phyloP scores from a whole-genome alignment of 2,113 vertebrate genomes.

The Fulmarus glacialis region DNA sequence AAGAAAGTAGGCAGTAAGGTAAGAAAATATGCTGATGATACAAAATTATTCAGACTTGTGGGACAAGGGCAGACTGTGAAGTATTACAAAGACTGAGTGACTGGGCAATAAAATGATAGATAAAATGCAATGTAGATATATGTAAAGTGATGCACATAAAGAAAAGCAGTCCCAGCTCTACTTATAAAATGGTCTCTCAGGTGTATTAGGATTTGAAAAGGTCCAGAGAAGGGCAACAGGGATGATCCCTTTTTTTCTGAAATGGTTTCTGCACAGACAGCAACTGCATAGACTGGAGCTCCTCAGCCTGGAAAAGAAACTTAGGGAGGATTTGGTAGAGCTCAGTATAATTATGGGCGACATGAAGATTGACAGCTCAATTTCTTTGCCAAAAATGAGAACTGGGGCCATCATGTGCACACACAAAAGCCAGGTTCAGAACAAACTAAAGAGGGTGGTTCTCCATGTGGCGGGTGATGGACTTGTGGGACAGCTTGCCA shows the following conservation, averaged over 20 bases:
- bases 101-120: conserved; percentile 21
- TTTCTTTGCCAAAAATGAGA: background rate
- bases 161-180: background rate
- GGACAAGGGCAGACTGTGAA: conserved; percentile 38
- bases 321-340: background rate
- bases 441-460: background rate
- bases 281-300: background rate
- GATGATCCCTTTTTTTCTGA: background rate
- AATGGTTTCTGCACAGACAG: background rate
- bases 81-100: background rate
- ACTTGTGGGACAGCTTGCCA: background rate
- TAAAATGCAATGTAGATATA: conserved; percentile 51
- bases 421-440: background rate
- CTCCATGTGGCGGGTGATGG: background rate
- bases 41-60: conserved; percentile 37
- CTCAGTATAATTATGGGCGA: background rate
- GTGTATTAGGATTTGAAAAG: conserved; percentile 6
- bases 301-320: background rate
- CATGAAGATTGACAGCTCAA: background rate
- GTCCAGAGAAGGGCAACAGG: background rate
- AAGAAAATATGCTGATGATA: conserved; percentile 35
- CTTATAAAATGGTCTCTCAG: conserved; percentile 1
- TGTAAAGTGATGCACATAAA: conserved; percentile 47
- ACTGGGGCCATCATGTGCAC: background rate
- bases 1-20: background rate